Conservation (phyloP, 2,113 vertebrate species). For the Geothlypis trichas region DNA sequence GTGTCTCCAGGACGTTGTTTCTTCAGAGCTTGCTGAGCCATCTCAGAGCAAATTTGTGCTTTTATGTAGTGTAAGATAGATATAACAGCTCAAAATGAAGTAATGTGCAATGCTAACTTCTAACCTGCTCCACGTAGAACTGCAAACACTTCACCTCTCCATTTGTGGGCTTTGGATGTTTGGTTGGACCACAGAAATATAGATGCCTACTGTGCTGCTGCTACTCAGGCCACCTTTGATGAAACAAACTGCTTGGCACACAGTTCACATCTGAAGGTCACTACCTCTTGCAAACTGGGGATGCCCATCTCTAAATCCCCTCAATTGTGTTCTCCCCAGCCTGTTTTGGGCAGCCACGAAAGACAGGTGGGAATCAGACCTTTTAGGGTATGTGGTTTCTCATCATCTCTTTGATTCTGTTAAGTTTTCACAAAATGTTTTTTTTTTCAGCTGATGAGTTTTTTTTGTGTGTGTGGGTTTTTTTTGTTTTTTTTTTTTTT, state of each 20-base stretch:
- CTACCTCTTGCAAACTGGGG: background rate
- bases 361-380: background rate
- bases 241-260: background rate
- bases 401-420: background rate
- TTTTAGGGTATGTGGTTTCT: background rate
- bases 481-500: background rate
- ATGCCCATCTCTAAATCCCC: background rate
- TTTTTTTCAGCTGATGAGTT: background rate
- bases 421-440: background rate
- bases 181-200: accelerated
- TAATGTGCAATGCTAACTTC: background rate
- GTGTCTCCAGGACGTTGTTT: background rate
- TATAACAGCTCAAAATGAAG: background rate
- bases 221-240: too few species aligned
- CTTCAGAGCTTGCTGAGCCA: background rate
- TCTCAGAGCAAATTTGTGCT: background rate
- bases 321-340: accelerated
- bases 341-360: background rate
- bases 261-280: accelerated
- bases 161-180: background rate
- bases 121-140: background rate
- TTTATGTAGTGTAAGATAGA: background rate
- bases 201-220: accelerated
- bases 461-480: background rate
- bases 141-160: background rate